Conservation (phyloP, 2,797 vertebrate genomes). For the Malurus leucopterus region DNA sequence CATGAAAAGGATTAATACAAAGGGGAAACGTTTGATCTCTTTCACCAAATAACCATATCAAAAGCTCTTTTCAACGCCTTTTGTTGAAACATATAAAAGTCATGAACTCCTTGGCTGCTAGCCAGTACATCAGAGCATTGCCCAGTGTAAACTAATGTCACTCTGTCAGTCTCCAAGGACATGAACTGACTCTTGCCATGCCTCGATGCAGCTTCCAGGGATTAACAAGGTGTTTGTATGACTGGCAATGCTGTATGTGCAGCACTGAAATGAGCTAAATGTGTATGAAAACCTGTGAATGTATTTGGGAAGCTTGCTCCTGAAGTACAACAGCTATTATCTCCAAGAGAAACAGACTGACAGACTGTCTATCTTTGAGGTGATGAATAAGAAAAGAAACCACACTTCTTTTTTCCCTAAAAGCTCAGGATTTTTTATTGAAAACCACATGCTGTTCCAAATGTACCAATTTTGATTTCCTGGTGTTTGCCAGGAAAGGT, state of each 20-base stretch:
- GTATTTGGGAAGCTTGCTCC: neutral
- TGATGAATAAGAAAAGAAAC: neutral
- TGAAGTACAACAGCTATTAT: neutral
- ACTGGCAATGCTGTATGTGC: neutral
- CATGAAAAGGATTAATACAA: conserved; percentile 50
- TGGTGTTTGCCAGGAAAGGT: neutral
- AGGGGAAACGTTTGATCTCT: conserved; percentile 53
- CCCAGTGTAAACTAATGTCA: neutral
- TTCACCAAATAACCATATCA: conserved; percentile 56
- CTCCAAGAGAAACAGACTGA: neutral
- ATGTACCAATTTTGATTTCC: neutral
- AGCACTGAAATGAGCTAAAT: neutral
- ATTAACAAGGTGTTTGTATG: neutral
- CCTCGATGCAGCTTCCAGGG: neutral
- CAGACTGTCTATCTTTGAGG: neutral
- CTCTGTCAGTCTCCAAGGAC: neutral
- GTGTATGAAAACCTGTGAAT: neutral
- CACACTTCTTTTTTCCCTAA: neutral
- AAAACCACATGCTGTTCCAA: neutral
- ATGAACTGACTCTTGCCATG: neutral
- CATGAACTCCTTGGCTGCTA: conserved; percentile 24
- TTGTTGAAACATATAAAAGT: conserved; percentile 56
- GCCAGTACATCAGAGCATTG: neutral
- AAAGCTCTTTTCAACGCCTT: conserved; percentile 51
- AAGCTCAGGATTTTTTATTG: neutral